phyloP scores from a whole-genome alignment of 2,113 vertebrate genomes.

The Phyllopteryx taeniolatus region DNA sequence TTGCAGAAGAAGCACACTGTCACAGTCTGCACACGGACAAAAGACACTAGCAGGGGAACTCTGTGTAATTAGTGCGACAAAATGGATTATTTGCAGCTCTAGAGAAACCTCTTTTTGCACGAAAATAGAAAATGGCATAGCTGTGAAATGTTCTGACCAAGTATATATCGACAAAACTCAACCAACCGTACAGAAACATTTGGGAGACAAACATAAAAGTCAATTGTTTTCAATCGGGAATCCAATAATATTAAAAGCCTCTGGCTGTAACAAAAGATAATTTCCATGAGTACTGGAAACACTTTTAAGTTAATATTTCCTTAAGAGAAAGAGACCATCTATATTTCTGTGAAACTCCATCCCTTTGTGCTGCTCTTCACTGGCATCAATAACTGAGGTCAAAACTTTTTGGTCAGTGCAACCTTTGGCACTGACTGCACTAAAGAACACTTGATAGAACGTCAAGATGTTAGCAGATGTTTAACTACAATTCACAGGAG shows the following conservation, averaged over 20 bases:
- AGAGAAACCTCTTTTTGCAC: background rate
- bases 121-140: background rate
- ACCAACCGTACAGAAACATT: background rate
- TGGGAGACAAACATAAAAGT: background rate
- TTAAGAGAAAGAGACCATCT: background rate
- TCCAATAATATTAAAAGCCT: background rate
- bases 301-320: background rate
- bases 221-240: background rate
- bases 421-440: background rate
- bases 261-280: background rate
- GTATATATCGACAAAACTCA: background rate
- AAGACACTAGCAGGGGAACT: conserved; percentile 2
- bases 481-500: background rate
- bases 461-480: background rate
- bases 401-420: background rate
- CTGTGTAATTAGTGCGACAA: background rate
- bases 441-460: background rate
- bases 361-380: background rate
- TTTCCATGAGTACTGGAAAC: background rate
- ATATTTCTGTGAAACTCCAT: too few relatives aligned
- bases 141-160: background rate
- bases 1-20: conserved; percentile 8
- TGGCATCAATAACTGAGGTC: background rate
- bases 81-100: background rate
- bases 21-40: conserved; percentile 6